Base-by-base conservation (phyloP, 2,888 invertebrate genomes). In the Pyrgus malvae region DNA sequence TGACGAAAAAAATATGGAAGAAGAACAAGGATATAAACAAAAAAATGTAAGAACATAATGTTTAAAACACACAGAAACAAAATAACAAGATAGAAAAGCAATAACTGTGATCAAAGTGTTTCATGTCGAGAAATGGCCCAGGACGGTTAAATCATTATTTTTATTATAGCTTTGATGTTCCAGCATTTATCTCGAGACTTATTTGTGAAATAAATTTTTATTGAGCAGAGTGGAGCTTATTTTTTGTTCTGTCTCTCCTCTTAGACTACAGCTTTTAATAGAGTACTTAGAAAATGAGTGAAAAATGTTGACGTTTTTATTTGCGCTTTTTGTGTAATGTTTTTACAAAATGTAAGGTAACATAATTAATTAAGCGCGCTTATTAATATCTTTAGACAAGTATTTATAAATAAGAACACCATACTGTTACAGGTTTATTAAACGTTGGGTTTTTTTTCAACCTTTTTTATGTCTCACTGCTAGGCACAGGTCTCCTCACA, bases 101-200 rank as follows among this genome's bases (percentile, higher is more conserved):
- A 51, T 51, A 51, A 51, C 51, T 42, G 51, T 51, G 51, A 51
- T 51, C 51, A 51, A 51, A 51, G 44, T 51, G 51, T 46, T 46
- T 46, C 35, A 51, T 19, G 51, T 25, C 44, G 44, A 51, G 51
- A 44, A 51, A 51, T 25, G 50, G 42, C 35, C 42, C 33, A 44
- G 41, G 35, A 44, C 42, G 51, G 51, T 51, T 51, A 51, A 51
- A 44, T 51, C 51, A 51, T 51, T 51, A 51, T 51, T 51, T 51
- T 51, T 51, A 51, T 51, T 51, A 51, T 44, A 44, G 51, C 51
- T 51, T 51, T 51, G 51, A 51, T 51, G 51, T 51, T 51, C 51
- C 44, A 51, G 37, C 51, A 51, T 51, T 51, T 51, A 51, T 51
- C 51, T 51, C 29, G 17, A 29, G 51, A 51, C 44, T 51, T 51